Evolutionary conservation across 2,888 invertebrate genomes (phyloP), one percentile per base, ranked within the genome.

Genomic region (Spodoptera littoralis): DNA sequence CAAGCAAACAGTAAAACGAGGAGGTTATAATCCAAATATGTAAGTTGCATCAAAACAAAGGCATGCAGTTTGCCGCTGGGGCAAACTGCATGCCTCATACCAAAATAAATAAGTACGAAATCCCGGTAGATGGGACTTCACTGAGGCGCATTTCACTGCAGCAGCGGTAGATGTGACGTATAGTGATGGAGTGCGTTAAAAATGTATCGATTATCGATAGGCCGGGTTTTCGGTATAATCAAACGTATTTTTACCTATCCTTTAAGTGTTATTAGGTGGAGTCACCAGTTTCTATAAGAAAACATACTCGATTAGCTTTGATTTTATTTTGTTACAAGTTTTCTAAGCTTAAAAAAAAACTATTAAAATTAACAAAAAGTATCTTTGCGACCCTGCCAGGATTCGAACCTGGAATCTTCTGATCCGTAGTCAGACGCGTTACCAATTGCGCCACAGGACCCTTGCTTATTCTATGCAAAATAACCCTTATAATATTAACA

Each of bases 341-440:
- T 18, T 18, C 1, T 18, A 18, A 18, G 18, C 18, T 18, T 1
- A 2, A 18, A 18, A 18, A 18, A 18, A 56, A 0, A 12, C 11
- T 6, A 44, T 46, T 12, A 47, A 44, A 41, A 18, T 11, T 12
- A 8, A 24, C 9, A 53, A n/a, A 27, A 27, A 43, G 27, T 11
- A 13, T 4, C 3, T 9, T 0, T 3, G 72, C 94, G 95, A 95
- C 94, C 95, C 91, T 95, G 95, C 95, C 95, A 95, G 95, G 95
- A 95, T 93, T 94, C 92, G 93, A 93, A 93, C 92, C 93, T 95
- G 95, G 95, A 96, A 96, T 95, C 95, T 96, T 95, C 95, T 95
- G 95, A 96, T 96, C 95, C 95, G 95, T 96, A 96, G 96, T 95
- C 95, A 96, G 96, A 96, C 96, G 96, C 96, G 95, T 96, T 96